Evolutionary conservation across 2,888 invertebrate genomes (phyloP).

Genomic region (Apotomis capreana): DNA sequence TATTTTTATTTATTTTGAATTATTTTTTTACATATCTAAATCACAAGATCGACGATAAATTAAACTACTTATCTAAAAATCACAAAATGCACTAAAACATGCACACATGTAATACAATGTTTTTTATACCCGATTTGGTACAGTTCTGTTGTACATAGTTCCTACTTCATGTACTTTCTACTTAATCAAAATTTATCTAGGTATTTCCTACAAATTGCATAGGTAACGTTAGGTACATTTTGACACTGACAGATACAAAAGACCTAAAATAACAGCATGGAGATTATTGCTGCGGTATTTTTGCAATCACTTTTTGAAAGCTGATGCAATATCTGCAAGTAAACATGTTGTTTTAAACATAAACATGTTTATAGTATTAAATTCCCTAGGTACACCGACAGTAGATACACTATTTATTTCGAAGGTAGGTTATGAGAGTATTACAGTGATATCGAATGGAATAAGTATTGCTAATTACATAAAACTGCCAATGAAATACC

Average conservation of each 20-base stretch:
- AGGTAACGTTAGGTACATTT: constrained; percentile 47
- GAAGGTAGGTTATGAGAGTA: constrained; percentile 31
- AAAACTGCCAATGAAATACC: constrained; percentile 29
- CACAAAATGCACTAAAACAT: constrained; percentile 84
- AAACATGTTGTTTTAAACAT: constrained; percentile 36
- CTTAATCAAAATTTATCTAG: constrained; percentile 30
- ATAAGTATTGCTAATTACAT: constrained; percentile 37
- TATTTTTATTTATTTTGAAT: constrained; percentile 64
- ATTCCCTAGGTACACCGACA: constrained; percentile 18
- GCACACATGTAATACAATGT: constrained; percentile 79
- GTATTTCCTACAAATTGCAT: constrained; percentile 69
- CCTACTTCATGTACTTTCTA: constrained; percentile 60
- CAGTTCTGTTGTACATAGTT: constrained; percentile 74
- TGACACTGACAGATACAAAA: constrained; percentile 30
- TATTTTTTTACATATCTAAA: constrained; percentile 69
- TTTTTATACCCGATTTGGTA: constrained; percentile 79
- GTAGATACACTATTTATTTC: constrained; percentile 14
- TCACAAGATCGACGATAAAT: constrained; percentile 83
- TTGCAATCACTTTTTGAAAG: constrained; percentile 69
- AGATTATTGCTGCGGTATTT: constrained; percentile 55
- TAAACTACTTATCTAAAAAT: constrained; percentile 83
- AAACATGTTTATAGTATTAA: constrained; percentile 31
- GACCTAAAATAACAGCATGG: constrained; percentile 11
- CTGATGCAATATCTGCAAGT: constrained; percentile 42
- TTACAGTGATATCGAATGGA: constrained; percentile 36